These are phyloP conservation scores for Azorinus chamasolen DNA, from an alignment of 2,888 invertebrate species.

Conservation along the genomic window DNA sequence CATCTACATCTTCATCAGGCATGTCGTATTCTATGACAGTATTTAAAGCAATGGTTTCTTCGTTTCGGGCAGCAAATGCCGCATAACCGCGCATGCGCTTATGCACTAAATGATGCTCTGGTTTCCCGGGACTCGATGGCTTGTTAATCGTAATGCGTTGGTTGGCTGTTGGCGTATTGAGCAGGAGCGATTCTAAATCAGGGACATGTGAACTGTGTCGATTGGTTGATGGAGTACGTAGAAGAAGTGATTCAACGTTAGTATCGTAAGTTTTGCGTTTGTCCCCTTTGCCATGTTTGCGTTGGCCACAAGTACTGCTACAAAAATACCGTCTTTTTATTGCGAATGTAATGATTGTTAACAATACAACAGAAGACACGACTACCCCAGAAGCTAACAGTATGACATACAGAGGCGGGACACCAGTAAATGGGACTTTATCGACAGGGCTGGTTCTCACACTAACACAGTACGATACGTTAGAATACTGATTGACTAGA, in stretches of 20 bases:
- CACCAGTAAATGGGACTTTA: not conserved
- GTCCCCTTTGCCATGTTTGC: not conserved
- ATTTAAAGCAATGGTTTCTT: conserved; percentile 47
- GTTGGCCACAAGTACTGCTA: conserved; percentile 29
- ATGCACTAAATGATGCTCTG: conserved; percentile 32
- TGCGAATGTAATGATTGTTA: conserved; percentile 24
- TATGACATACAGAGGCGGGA: too few species aligned
- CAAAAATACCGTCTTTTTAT: conserved; percentile 42
- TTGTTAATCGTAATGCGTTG: conserved; percentile 35
- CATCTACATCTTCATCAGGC: too few species aligned
- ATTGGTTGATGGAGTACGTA: not conserved
- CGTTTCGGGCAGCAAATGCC: conserved; percentile 44
- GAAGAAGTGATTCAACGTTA: not conserved
- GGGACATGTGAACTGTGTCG: not conserved
- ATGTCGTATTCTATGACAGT: conserved; percentile 49
- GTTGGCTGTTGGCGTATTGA: conserved; percentile 25
- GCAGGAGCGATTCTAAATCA: conserved; percentile 11
- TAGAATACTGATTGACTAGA: conserved; percentile 36
- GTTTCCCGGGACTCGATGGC: conserved; percentile 54
- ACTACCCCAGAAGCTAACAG: not conserved
- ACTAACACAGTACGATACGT: conserved; percentile 25
- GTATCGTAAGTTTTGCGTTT: not conserved
- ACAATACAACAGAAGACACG: conserved; percentile 4
- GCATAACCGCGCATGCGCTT: conserved; percentile 43
- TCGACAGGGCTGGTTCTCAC: conserved; percentile 14